These are phyloP conservation scores for Myotis pilosus DNA, from an alignment of 2,797 vertebrate species.

Conservation along the genomic window DNA sequence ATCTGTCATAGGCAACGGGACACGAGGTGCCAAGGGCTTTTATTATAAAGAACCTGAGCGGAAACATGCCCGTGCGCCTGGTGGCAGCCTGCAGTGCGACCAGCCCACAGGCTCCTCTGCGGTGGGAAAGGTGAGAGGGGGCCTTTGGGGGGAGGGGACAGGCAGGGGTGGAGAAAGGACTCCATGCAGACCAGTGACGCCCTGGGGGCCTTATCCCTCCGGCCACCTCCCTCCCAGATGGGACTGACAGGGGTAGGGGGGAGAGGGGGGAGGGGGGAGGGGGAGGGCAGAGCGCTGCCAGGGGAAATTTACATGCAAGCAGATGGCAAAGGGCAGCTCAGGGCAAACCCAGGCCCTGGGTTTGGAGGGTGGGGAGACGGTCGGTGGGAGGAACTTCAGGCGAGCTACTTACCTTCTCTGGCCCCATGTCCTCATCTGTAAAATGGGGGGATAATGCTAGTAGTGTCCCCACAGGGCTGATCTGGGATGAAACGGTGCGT, in stretches of 20 bases:
- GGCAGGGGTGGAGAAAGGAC: neutral
- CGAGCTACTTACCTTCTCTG: neutral
- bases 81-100: neutral
- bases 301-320: neutral
- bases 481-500: neutral
- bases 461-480: neutral
- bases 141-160: neutral
- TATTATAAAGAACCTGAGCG: neutral
- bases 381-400: accelerated
- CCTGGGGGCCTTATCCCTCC: no score
- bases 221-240: neutral
- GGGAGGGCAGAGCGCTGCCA: neutral
- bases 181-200: neutral
- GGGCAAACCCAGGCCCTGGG: neutral
- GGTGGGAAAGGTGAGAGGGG: neutral
- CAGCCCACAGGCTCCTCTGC: neutral
- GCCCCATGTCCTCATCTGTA: neutral
- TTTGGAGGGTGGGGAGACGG: accelerated
- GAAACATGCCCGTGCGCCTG: neutral
- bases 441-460: accelerated
- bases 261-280: no score
- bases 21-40: neutral
- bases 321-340: neutral
- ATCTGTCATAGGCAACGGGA: neutral
- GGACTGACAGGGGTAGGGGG: neutral